phyloP scores from a whole-genome alignment of 2,797 vertebrate genomes.

The Decapterus maruadsi region DNA sequence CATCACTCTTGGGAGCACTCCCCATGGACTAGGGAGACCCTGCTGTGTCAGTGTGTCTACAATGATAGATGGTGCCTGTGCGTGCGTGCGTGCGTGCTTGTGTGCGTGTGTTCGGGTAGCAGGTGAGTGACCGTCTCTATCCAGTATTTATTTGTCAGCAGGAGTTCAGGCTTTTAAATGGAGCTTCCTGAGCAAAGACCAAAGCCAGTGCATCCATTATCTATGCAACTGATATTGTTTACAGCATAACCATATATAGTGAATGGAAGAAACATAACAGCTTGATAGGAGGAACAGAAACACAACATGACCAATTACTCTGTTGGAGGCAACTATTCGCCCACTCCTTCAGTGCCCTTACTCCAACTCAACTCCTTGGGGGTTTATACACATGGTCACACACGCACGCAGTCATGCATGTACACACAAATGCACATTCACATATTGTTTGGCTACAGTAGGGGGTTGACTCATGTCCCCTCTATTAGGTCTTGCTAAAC shows the following conservation, averaged over 20 bases:
- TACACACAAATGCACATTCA: slow-evolving; percentile 37
- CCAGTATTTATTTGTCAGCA: slow-evolving; percentile 66
- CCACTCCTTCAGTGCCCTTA: slow-evolving; percentile 49
- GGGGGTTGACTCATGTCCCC: slow-evolving; percentile 63
- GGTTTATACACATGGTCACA: slow-evolving; percentile 44
- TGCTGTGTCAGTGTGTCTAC: slow-evolving; percentile 73
- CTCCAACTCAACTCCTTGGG: slow-evolving; percentile 58
- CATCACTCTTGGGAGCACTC: slow-evolving; percentile 66
- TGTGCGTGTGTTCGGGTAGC: too few relatives aligned
- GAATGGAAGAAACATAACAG: slow-evolving; percentile 53
- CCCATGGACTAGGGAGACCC: slow-evolving; percentile 68
- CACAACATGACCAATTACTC: slow-evolving; percentile 76
- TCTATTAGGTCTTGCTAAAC: slow-evolving; percentile 61
- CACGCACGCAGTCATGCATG: slow-evolving; percentile 34
- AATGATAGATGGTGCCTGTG: slow-evolving; percentile 67
- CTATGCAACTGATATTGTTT: slow-evolving; percentile 49
- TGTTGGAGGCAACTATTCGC: slow-evolving; percentile 60
- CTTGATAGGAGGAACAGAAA: slow-evolving; percentile 53
- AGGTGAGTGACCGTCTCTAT: slow-evolving; percentile 52
- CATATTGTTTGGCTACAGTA: slow-evolving; percentile 42
- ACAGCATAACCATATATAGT: slow-evolving; percentile 51
- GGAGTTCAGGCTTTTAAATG: slow-evolving; percentile 62
- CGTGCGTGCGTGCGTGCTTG: slow-evolving; percentile 34
- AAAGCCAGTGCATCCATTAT: slow-evolving; percentile 55
- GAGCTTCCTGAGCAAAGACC: slow-evolving; percentile 42